phyloP scores from a whole-genome alignment of 2,888 invertebrate genomes.

The Caprella mutica region DNA sequence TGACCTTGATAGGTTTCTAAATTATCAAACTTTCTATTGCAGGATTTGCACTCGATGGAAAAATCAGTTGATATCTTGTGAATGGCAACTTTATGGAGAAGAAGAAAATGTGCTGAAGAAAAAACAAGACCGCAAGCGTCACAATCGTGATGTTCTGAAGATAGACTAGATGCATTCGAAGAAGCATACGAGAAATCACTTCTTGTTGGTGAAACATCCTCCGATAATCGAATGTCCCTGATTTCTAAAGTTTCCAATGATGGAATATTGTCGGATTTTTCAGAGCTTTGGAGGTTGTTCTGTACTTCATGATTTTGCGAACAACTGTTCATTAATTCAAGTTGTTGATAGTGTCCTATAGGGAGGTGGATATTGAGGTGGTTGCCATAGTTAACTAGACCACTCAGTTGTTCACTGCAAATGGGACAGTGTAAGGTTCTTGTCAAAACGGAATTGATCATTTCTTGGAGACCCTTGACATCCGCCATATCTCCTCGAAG shows the following conservation, averaged over 20 bases:
- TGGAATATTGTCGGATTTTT: constrained; percentile 22
- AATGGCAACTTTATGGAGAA: constrained; percentile 26
- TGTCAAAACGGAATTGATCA: constrained; percentile 23
- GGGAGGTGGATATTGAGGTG: constrained; percentile 24
- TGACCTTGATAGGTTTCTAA: constrained; percentile 29
- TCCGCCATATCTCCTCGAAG: constrained; percentile 18
- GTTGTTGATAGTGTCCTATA: no score
- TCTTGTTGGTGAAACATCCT: not conserved
- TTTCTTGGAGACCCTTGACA: constrained; percentile 19
- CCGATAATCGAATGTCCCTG: no score
- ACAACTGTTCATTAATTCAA: not conserved
- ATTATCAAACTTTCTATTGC: constrained; percentile 26
- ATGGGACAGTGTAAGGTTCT: constrained; percentile 22
- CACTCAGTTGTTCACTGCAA: constrained; percentile 26
- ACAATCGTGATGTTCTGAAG: constrained; percentile 18
- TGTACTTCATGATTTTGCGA: no score
- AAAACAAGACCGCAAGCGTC: constrained; percentile 30
- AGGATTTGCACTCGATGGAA: constrained; percentile 27
- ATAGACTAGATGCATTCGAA: no score
- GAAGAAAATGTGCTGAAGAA: constrained; percentile 25
- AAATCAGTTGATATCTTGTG: constrained; percentile 20
- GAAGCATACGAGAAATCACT: no score
- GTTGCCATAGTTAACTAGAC: constrained; percentile 20
- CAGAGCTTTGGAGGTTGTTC: no score
- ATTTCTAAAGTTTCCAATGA: constrained; percentile 25